Base-by-base conservation (phyloP, 2,113 vertebrate genomes). In the Corydoras sp. region DNA sequence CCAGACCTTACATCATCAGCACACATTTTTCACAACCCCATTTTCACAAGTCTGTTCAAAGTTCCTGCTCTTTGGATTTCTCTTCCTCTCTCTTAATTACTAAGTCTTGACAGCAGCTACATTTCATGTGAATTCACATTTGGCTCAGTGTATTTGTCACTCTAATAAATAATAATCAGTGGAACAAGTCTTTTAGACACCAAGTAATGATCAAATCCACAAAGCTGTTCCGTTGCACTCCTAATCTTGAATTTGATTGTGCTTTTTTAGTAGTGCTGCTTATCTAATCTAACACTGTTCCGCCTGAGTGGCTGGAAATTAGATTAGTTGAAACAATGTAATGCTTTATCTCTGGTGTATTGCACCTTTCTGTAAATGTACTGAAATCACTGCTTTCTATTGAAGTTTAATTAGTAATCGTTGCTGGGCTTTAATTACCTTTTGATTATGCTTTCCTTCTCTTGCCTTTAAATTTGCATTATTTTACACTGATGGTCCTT, bases 141-240 rank as follows among this genome's bases (percentile, higher is more conserved):
- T 5, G 51, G 10, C 11, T 53, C 13, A 43, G 35, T 43, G 35
- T 43, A 43, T 43, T 43, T 43, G 35, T 43, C 35, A 43, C 4
- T 43, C 35, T 43, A 43, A 43, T 43, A 43, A 43, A 43, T 43
- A 72, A 29, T 75, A 69, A 77, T 77, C 61, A 58, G 72, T 77
- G 60, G 58, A 59, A 62, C 3, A 7, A 58, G 35, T 49, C n/a
- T 65, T 24, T 73, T 71, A 53, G 13, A 35, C 63, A 31, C 29
- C 75, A 64, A 67, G 71, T 79, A 72, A 79, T 65, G 65, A 60
- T 49, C 65, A 72, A 50, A 11, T 68, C 61, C 49, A 72, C 60
- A 79, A 55, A 58, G 49, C 60, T 49, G 64, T 48, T 76, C 68
- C 62, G 66, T 55, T 63, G 58, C 53, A 53, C 29, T 61, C 50